Evolutionary conservation across 2,797 vertebrate species (phyloP).

Genomic region (Phyllotis vaccarum): DNA sequence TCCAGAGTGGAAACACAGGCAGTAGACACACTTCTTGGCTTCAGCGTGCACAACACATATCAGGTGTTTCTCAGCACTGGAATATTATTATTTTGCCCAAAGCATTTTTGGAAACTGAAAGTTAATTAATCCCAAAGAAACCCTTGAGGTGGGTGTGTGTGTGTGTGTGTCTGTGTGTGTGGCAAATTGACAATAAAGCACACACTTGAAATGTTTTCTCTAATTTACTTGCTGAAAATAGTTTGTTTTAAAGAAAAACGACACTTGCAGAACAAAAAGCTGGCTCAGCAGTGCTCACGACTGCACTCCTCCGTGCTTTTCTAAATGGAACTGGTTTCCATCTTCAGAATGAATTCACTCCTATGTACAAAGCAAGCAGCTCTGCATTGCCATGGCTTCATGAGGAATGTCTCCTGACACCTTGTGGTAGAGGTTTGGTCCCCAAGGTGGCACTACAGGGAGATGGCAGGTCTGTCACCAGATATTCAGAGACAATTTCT

Average conservation of each 20-base stretch:
- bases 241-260: neutral
- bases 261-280: conserved; percentile 43
- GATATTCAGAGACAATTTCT: neutral
- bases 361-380: neutral
- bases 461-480: neutral
- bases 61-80: neutral
- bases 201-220: conserved; percentile 10
- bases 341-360: neutral
- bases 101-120: conserved; percentile 40
- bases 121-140: conserved; percentile 48
- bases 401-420: neutral
- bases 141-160: neutral
- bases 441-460: neutral
- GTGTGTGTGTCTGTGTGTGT: neutral
- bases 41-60: neutral
- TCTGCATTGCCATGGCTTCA: neutral
- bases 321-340: neutral
- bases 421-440: neutral
- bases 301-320: neutral
- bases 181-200: conserved; percentile 30
- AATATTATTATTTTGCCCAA: neutral
- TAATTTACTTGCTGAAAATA: neutral
- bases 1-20: neutral
- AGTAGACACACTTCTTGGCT: neutral
- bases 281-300: neutral